Evolutionary conservation across 2,888 invertebrate species (phyloP), one percentile per base, ranked within the genome.

Genomic region (Coleophora flavipennella): DNA sequence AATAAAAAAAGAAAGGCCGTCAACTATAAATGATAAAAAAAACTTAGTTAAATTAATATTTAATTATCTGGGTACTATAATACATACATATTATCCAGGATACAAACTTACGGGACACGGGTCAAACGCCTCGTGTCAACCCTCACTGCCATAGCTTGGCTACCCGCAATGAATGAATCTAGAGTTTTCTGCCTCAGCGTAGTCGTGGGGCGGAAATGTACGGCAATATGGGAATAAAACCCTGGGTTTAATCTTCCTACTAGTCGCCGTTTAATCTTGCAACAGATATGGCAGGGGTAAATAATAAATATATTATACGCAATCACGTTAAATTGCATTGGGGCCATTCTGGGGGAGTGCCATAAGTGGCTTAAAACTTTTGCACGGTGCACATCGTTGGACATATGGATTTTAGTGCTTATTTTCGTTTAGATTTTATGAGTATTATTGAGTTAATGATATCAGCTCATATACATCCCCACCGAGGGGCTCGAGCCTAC

Each of bases 101-200:
- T n/a, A n/a, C n/a, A n/a, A n/a, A 4, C 20, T 20, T 20, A 7
- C 9, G 13, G 12, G 37, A 46, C 36, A 45, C 47, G 47, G 55
- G 51, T 52, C 48, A 48, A 41, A 50, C 56, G 41, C 35, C 38
- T 46, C 43, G 41, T 48, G 45, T 49, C 74, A 73, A 52, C 75
- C 75, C 74, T 73, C 55, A 53, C 55, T 55, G 45, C 53, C 61
- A 55, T 60, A 60, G 57, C 61, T 60, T 58, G 73, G 74, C 73
- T 71, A 68, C 69, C 76, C 76, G 75, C 78, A 77, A 79, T 77
- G 79, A 77, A 79, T 77, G 79, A 79, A 79, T 78, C 79, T 73
- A 71, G 69, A 79, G 77, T 76, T 76, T 73, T 71, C 72, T 59
- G 59, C 67, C 72, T 71, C 68, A 73, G 71, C 67, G n/a, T n/a